phyloP scores from a whole-genome alignment of 2,113 vertebrate species.

The Misgurnus mizolepis region DNA sequence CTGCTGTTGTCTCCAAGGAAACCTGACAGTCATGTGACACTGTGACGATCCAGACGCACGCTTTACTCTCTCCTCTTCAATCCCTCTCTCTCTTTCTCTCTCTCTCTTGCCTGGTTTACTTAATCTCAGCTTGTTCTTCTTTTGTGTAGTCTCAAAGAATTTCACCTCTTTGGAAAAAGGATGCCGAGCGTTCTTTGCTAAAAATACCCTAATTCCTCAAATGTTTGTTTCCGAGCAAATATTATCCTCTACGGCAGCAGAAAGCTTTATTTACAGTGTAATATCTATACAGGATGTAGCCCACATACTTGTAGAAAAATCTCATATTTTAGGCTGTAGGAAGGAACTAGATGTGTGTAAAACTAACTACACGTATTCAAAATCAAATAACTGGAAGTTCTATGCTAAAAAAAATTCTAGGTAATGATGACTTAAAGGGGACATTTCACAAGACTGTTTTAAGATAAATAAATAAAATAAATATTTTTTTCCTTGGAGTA shows the following conservation, averaged over 20 bases:
- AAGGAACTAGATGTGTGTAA: not conserved
- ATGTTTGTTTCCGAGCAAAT: slow-evolving; percentile 18
- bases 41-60: slow-evolving; percentile 63
- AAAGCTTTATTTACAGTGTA: not conserved
- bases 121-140: not conserved
- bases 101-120: slow-evolving; percentile 5
- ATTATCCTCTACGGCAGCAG: not conserved
- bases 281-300: not conserved
- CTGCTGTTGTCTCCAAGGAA: slow-evolving; percentile 83
- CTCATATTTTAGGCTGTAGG: not conserved
- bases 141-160: slow-evolving; percentile 24
- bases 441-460: too few species aligned
- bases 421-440: too few species aligned
- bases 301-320: not conserved
- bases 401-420: too few species aligned
- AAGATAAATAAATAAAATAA: too few species aligned
- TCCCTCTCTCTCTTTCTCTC: slow-evolving; percentile 9
- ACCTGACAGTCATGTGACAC: slow-evolving; percentile 76
- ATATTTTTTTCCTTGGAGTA: too few species aligned
- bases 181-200: not conserved
- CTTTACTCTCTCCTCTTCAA: slow-evolving; percentile 14
- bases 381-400: not conserved
- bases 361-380: not conserved
- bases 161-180: not conserved
- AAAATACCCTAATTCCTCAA: not conserved